Evolutionary conservation across 2,113 vertebrate species (phyloP).

Genomic region (Collichthys lucidus): DNA sequence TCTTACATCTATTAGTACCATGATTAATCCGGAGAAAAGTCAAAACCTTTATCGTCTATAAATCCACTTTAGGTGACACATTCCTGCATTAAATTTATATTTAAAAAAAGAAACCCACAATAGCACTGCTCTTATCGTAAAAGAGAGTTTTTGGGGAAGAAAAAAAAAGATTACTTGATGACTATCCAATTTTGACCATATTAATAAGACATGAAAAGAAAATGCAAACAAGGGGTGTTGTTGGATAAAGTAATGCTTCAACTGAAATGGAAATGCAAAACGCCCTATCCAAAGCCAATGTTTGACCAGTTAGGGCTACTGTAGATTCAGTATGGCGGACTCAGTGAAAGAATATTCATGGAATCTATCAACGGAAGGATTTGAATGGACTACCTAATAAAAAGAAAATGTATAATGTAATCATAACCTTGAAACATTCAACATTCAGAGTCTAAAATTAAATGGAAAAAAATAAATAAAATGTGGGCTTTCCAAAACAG

Average conservation of each 20-base stretch:
- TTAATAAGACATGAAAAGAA: not conserved
- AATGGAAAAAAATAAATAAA: not conserved
- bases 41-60: not conserved
- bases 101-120: not conserved
- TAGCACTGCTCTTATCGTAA: not conserved
- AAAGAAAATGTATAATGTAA: not conserved
- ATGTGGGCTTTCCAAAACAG: not conserved
- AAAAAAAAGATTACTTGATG: not conserved
- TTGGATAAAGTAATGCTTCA: not conserved
- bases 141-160: not conserved
- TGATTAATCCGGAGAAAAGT: slow-evolving; percentile 10
- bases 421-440: not conserved
- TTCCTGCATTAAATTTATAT: not conserved
- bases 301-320: too few relatives aligned
- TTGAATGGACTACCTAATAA: too few relatives aligned
- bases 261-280: not conserved
- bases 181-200: not conserved
- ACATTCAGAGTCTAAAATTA: not conserved
- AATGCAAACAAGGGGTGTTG: not conserved
- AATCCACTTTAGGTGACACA: not conserved
- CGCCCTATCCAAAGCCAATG: too few relatives aligned
- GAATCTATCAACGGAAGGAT: too few relatives aligned
- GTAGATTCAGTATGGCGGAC: too few relatives aligned
- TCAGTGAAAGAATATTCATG: too few relatives aligned
- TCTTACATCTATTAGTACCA: slow-evolving; percentile 10